phyloP scores from a whole-genome alignment of 2,113 vertebrate genomes.

The Petrocephalus microphthalmus region DNA sequence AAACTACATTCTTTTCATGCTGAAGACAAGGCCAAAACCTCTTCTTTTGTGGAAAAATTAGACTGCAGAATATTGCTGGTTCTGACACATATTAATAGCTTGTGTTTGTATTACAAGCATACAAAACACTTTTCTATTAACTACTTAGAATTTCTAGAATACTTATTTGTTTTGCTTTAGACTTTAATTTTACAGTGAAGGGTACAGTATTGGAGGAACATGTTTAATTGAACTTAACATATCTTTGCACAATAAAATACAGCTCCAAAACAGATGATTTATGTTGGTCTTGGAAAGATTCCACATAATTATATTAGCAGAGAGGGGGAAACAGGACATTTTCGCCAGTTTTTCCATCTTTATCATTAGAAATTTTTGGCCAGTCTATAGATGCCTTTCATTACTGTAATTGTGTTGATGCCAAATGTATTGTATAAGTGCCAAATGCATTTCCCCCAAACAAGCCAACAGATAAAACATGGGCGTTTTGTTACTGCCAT shows the following conservation, averaged over 20 bases:
- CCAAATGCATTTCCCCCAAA: background rate
- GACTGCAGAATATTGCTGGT: background rate
- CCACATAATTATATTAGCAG: background rate
- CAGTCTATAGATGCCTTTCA: background rate
- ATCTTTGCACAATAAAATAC: background rate
- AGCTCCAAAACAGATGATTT: background rate
- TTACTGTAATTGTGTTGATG: background rate
- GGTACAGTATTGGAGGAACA: background rate
- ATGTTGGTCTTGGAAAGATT: background rate
- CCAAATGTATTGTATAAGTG: background rate
- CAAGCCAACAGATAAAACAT: background rate
- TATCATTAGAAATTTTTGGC: background rate
- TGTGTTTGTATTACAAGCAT: background rate
- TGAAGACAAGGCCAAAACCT: background rate
- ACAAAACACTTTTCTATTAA: background rate
- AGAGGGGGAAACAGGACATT: background rate
- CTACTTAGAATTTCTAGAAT: background rate
- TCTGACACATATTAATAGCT: background rate
- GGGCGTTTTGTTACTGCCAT: background rate
- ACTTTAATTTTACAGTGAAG: background rate
- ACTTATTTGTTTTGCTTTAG: background rate
- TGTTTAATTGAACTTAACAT: background rate
- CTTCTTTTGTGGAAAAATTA: background rate
- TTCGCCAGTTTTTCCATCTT: background rate
- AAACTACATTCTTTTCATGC: background rate